Conservation (phyloP, 2,888 invertebrate genomes). For the Drosophila sordidapex region DNA sequence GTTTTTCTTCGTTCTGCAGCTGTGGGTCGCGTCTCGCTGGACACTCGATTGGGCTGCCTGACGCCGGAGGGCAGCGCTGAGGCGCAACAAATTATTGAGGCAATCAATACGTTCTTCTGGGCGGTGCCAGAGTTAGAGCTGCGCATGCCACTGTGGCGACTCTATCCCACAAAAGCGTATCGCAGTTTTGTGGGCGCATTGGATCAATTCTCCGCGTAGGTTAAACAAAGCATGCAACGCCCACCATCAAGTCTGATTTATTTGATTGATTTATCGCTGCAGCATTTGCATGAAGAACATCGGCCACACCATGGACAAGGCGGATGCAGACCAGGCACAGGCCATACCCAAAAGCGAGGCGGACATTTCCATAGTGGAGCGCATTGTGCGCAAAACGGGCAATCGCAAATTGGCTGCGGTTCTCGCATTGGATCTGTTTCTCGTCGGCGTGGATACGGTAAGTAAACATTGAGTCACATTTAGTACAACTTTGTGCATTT, state of each 20-base stretch:
- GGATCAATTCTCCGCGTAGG: constrained; percentile 90
- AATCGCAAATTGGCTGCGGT: constrained; percentile 89
- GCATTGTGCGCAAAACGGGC: constrained; percentile 86
- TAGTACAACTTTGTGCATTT: neutral
- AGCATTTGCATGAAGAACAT: constrained; percentile 88
- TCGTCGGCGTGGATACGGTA: constrained; percentile 93
- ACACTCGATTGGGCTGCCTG: constrained; percentile 91
- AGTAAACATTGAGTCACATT: constrained; percentile 31
- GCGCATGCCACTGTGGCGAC: constrained; percentile 90
- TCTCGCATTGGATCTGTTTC: constrained; percentile 90
- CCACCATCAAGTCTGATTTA: neutral
- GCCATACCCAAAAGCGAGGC: constrained; percentile 82
- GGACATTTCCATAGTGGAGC: constrained; percentile 87
- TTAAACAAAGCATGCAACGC: constrained; percentile 28
- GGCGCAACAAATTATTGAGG: constrained; percentile 91
- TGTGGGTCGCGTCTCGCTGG: constrained; percentile 92
- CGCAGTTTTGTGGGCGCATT: constrained; percentile 89
- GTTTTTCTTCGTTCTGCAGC: constrained; percentile 85
- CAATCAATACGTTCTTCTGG: constrained; percentile 91
- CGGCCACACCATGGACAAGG: constrained; percentile 86
- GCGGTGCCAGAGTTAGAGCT: constrained; percentile 91
- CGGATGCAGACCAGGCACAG: constrained; percentile 73
- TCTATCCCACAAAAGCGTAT: constrained; percentile 90
- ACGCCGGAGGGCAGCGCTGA: constrained; percentile 87
- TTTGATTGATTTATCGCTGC: constrained; percentile 35